Base-by-base conservation (phyloP, 2,888 invertebrate species). In the Scaptomyza tumidula region DNA sequence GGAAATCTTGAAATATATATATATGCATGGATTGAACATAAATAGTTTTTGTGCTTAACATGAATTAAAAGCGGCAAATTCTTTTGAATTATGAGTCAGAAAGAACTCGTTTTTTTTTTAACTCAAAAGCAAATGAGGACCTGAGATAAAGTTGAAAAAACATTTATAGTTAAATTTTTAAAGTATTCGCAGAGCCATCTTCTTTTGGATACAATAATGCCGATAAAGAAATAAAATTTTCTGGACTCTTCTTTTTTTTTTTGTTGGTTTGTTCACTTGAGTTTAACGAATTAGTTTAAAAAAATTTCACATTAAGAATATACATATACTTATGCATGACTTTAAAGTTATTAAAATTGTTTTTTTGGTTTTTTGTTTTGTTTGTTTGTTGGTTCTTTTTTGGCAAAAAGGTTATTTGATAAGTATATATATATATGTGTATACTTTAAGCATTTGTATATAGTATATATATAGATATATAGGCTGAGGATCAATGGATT, bases 401-500 rank as follows among this genome's bases (percentile, higher is more conserved):
- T 86, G 54, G 71, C 71, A 78, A 80, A 80, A 80, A 77, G 54
- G 66, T 80, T 70, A 78, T 75, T 65, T 78, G 33, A 63, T 62
- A 75, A 68, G 69, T 76, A 78, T 24, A 24, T 24, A 24, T 76
- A 78, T 24, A 24, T 24, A 24, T 2, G 24, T 76, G 69, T 76
- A 78, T 76, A 71, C 73, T 78, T 79, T 1, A 85, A 79, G 80
- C 80, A 77, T 68, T 67, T 80, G 60, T 37, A 37, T 37, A 6
- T 1, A 2, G 3, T 27, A 27, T 27, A 27, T 27, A 31, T 6
- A 6, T 24, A 1, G 10, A 33, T 66, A 68, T 75, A 70, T 67
- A 72, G 77, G 67, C 75, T 66, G 73, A 79, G 60, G 66, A 76
- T 75, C 76, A 75, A 79, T 88, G 88, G 85, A 91, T 90, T 92